Conservation (phyloP, 2,888 invertebrate genomes). For the Dione juno region DNA sequence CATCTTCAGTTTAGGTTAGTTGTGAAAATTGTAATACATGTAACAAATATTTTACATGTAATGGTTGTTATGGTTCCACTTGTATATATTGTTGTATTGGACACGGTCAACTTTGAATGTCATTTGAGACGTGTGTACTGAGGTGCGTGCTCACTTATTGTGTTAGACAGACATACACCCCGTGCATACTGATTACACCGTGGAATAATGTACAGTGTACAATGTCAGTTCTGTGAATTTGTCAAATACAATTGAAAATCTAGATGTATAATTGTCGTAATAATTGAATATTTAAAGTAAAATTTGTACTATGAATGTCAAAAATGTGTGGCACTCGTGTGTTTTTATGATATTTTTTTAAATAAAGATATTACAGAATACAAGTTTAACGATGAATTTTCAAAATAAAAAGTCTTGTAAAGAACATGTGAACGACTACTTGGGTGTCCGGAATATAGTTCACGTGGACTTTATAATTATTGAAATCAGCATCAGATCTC, state of each 20-base stretch:
- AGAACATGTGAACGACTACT: too few relatives aligned
- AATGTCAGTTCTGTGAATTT: conserved; percentile 58
- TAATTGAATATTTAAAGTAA: too few relatives aligned
- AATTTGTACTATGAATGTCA: too few relatives aligned
- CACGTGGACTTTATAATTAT: too few relatives aligned
- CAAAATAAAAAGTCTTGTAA: too few relatives aligned
- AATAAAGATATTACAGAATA: too few relatives aligned
- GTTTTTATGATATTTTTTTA: too few relatives aligned
- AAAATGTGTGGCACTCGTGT: too few relatives aligned
- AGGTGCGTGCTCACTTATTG: conserved; percentile 50
- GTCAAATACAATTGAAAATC: conserved; percentile 29
- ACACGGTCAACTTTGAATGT: conserved; percentile 78
- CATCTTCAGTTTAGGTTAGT: conserved; percentile 56
- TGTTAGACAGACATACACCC: conserved; percentile 51
- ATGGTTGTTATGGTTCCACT: conserved; percentile 56
- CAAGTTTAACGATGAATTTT: too few relatives aligned
- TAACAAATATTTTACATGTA: conserved; percentile 52
- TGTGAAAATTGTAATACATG: conserved; percentile 57
- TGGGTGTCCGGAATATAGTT: too few relatives aligned
- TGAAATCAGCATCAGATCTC: too few relatives aligned
- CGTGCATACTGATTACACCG: conserved; percentile 63
- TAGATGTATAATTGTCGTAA: not conserved
- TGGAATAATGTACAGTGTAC: conserved; percentile 54
- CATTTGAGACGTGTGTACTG: conserved; percentile 52
- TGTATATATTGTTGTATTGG: conserved; percentile 63